Percentiles rank a stretch among this genome's conserved stretches.
Conservation (phyloP, 2,888 invertebrate genomes). For the Unio delphinus region DNA sequence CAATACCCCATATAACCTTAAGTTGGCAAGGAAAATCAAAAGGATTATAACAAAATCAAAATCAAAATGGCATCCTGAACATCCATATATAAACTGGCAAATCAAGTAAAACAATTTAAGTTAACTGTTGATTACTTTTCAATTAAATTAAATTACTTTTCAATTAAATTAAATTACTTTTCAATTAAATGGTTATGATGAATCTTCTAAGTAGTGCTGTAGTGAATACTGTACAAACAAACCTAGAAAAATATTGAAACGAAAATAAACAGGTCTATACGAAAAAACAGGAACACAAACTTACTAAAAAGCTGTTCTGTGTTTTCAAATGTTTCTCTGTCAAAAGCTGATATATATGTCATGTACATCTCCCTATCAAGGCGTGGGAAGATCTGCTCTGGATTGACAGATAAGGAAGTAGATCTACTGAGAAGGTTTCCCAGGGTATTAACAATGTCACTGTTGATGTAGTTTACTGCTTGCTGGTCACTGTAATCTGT, state of each 20-base stretch:
- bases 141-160: too few species aligned
- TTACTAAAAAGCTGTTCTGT: constrained; percentile 75
- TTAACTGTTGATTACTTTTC: too few species aligned
- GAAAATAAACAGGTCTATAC: background rate
- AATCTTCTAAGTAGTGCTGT: too few species aligned
- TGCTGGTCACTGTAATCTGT: constrained; percentile 88
- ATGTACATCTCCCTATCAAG: constrained; percentile 52
- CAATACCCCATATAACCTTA: too few species aligned
- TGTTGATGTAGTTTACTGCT: constrained; percentile 83
- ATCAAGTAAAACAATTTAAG: too few species aligned
- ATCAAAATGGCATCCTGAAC: too few species aligned
- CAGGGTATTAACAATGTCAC: constrained; percentile 91
- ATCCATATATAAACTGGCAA: too few species aligned
- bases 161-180: too few species aligned
- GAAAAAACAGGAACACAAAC: background rate
- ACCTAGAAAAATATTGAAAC: background rate
- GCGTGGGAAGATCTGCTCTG: constrained; percentile 81
- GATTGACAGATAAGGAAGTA: constrained; percentile 84
- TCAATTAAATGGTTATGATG: too few species aligned
- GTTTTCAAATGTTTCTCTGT: constrained; percentile 71
- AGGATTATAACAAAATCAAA: too few species aligned
- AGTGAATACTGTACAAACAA: background rate
- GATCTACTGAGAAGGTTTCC: constrained; percentile 92
- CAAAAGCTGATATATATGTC: constrained; percentile 71
- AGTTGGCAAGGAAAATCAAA: too few species aligned